These are phyloP conservation scores for Lampris megalopsis DNA, from an alignment of 2,113 vertebrate species.

Conservation along the genomic window DNA sequence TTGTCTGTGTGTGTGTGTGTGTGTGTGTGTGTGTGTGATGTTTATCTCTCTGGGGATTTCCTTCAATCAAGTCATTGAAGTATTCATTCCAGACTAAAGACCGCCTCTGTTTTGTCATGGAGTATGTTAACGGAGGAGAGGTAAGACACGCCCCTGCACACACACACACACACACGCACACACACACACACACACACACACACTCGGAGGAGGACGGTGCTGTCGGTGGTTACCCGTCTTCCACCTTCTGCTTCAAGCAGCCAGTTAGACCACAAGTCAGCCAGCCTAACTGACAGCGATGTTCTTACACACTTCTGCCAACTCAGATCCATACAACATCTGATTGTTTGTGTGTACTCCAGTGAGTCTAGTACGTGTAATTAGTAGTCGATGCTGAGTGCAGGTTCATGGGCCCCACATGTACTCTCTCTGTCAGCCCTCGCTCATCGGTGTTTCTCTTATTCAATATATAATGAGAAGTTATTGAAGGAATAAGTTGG, in stretches of 20 bases:
- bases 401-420: too few species aligned
- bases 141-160: slow-evolving; percentile 76
- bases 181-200: slow-evolving; percentile 9
- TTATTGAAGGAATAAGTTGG: too few species aligned
- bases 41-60: slow-evolving; percentile 51
- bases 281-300: slow-evolving; percentile 55
- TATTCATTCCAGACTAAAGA: slow-evolving; percentile 99
- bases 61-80: slow-evolving; percentile 95
- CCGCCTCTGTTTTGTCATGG: slow-evolving; percentile 99
- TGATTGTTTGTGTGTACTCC: too few species aligned
- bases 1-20: slow-evolving; percentile 16
- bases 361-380: too few species aligned
- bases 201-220: neutral
- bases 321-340: neutral
- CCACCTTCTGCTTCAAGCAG: slow-evolving; percentile 31
- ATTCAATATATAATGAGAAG: too few species aligned
- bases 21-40: slow-evolving; percentile 30
- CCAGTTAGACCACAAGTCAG: slow-evolving; percentile 61
- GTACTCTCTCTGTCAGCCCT: too few species aligned
- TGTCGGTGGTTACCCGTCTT: slow-evolving; percentile 30
- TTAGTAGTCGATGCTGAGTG: too few species aligned
- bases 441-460: too few species aligned
- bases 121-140: slow-evolving; percentile 98
- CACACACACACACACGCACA: slow-evolving; percentile 15
- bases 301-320: neutral